phyloP scores from a whole-genome alignment of 2,113 vertebrate genomes.

The Aplodontia rufa region DNA sequence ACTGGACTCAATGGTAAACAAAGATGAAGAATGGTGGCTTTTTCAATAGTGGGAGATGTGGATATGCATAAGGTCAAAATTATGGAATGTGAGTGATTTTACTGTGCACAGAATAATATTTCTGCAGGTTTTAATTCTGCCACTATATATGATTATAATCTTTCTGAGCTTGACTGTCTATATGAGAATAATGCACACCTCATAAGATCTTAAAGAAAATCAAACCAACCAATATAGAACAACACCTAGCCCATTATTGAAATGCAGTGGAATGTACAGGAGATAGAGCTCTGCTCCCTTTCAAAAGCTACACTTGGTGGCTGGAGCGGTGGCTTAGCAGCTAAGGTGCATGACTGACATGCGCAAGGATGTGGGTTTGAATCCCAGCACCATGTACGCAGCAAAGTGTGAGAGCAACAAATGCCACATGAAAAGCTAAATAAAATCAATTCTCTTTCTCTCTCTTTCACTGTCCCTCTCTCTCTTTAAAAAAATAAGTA shows the following conservation, averaged over 20 bases:
- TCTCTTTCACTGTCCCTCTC: no score
- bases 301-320: no score
- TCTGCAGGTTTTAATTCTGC: neutral
- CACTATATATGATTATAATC: neutral
- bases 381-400: no score
- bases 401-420: no score
- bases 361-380: no score
- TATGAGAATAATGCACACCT: neutral
- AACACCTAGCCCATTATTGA: conserved; percentile 10
- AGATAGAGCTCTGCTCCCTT: conserved; percentile 18
- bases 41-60: neutral
- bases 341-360: no score
- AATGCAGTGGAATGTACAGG: neutral
- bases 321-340: no score
- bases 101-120: neutral
- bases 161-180: neutral
- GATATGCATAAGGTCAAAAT: neutral
- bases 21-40: neutral
- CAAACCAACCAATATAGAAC: neutral
- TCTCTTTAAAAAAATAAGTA: no score
- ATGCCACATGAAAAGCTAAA: no score
- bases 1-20: neutral
- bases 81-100: neutral
- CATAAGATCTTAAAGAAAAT: neutral
- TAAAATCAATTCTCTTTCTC: no score